Base-by-base conservation (phyloP, 2,113 vertebrate genomes). In the Lasiurus borealis region DNA sequence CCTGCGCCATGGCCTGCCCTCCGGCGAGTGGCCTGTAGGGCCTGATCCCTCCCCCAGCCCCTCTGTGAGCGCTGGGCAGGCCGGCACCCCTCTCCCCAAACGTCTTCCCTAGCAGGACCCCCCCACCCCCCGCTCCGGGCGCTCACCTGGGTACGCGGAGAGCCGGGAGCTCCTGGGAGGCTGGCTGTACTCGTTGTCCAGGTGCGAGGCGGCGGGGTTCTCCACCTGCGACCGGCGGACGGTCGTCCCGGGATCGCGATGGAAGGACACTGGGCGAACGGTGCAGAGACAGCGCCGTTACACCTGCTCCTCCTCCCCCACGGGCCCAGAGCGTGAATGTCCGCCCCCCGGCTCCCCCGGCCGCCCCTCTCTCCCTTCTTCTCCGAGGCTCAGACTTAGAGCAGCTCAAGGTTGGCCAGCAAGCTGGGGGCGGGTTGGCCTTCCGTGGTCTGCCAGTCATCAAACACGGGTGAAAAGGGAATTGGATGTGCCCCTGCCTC, bases 201-300 rank as follows among this genome's bases (percentile, higher is more conserved):
- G 91, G 0, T 85, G 77, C 0, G 93, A 95, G 3, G 6, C 84
- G 0, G 92, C 0, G 8, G 90, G 72, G 72, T 69, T 97, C 91
- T 98, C 97, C 0, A 5, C 95, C 54, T 95, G 96, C 3, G 95
- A 71, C 68, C 98, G 90, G 0, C 98, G 90, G 0, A 91, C 48
- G 0, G 96, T 82, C 0, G 68, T 85, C 0, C 96, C 97, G 96
- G 98, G 97, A 96, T 97, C 98, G 57, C 98, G 98, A 52, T 98
- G 98, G 98, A 98, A 98, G 9, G 98, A 98, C 80, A 98, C 98
- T 98, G 95, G 8, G 57, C 0, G 29, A 54, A 0, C 0, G 59
- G 0, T 82, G 40, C 36, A 23, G 64, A 44, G 57, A 31, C 1
- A 1, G 25, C 13, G 36, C 73, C 0, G 1, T 77, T 29, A 92